A percentile compares a stretch with the other conserved stretches of the same genome.
These are phyloP conservation scores for Nomada ferruginata DNA, from an alignment of 2,888 invertebrate genomes.

Conservation along the genomic window DNA sequence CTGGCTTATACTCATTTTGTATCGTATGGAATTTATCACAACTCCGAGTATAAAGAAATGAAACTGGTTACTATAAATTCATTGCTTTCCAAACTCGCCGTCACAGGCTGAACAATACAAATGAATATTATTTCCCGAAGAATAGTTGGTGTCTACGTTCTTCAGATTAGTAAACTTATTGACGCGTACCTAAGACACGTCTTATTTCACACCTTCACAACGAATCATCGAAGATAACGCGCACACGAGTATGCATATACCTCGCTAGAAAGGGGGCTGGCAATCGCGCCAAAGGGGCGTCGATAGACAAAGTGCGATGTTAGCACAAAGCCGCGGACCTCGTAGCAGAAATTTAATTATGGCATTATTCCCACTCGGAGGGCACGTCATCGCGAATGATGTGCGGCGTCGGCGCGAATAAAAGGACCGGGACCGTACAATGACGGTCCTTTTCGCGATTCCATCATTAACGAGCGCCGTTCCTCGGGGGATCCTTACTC, in stretches of 20 bases:
- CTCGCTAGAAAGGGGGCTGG: conserved; percentile 4
- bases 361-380: conserved; percentile 40
- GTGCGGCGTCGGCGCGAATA: conserved; percentile 24
- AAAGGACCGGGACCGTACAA: conserved; percentile 37
- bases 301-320: conserved; percentile 44
- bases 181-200: background rate
- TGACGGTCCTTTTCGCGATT: conserved; percentile 43
- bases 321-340: conserved; percentile 36
- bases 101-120: background rate
- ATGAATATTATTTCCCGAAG: background rate
- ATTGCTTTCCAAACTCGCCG: too few relatives aligned
- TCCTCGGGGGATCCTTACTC: conserved; percentile 33
- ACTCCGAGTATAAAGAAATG: too few relatives aligned
- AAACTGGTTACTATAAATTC: too few relatives aligned
- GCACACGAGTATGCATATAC: background rate
- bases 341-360: conserved; percentile 59
- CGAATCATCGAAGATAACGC: conserved; percentile 46
- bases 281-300: conserved; percentile 23
- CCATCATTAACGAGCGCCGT: conserved; percentile 52
- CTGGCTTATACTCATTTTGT: too few relatives aligned
- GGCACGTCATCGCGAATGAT: conserved; percentile 34
- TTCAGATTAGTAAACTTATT: background rate
- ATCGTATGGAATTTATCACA: too few relatives aligned
- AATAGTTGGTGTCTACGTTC: background rate
- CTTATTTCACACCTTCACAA: background rate